Evolutionary conservation across 2,797 vertebrate species (phyloP).

Genomic region (Leuciscus waleckii): DNA sequence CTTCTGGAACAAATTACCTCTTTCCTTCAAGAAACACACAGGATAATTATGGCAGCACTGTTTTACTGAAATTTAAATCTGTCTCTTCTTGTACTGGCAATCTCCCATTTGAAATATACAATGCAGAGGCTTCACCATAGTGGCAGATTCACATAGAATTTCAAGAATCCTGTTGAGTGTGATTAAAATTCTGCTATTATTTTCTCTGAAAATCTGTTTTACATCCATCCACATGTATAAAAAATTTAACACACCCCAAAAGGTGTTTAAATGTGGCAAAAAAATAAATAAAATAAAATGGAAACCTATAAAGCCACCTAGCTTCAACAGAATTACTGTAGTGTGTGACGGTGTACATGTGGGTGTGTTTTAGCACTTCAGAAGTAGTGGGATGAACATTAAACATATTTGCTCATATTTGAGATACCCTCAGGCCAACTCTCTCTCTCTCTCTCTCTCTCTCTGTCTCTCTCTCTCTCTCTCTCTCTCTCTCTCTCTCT

Average conservation of each 20-base stretch:
- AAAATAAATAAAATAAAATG: not conserved
- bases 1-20: not conserved
- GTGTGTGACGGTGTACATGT: not conserved
- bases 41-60: not conserved
- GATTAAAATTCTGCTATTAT: not conserved
- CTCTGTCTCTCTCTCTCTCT: not conserved
- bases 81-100: slow-evolving; percentile 2
- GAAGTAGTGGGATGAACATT: slow-evolving; percentile 24
- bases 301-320: not conserved
- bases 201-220: slow-evolving; percentile 5
- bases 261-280: not conserved
- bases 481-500: not conserved
- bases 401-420: slow-evolving; percentile 44
- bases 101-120: slow-evolving; percentile 21
- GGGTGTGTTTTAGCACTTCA: slow-evolving; percentile 39
- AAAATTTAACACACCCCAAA: not conserved
- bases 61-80: not conserved
- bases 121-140: not conserved
- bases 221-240: not conserved
- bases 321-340: not conserved
- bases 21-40: slow-evolving; percentile 17
- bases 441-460: not conserved
- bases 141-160: not conserved
- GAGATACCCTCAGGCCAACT: slow-evolving; percentile 14
- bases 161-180: not conserved